phyloP scores from a whole-genome alignment of 2,797 vertebrate genomes.

The Spea hammondii region DNA sequence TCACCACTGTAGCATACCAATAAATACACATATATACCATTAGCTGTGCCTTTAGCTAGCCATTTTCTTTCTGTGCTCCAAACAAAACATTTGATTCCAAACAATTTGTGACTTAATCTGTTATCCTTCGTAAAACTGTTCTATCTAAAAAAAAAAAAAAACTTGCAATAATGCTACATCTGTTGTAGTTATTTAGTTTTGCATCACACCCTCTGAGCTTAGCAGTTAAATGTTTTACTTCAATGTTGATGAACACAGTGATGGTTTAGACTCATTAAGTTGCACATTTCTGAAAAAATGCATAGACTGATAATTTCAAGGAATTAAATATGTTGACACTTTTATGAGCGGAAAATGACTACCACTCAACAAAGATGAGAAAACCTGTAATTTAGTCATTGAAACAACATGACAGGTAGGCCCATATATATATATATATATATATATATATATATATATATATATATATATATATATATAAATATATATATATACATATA shows the following conservation, averaged over 20 bases:
- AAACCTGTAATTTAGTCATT: slow-evolving; percentile 53
- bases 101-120: background rate
- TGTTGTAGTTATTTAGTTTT: background rate
- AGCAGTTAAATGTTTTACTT: slow-evolving; percentile 25
- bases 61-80: too few relatives aligned
- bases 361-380: slow-evolving; percentile 37
- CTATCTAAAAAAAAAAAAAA: background rate
- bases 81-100: background rate
- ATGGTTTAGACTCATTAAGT: slow-evolving; percentile 38
- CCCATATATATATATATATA: slow-evolving; percentile 15
- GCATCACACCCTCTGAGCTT: background rate
- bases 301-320: slow-evolving; percentile 51
- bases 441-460: too few relatives aligned
- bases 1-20: too few relatives aligned
- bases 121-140: background rate
- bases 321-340: slow-evolving; percentile 53
- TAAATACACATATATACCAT: too few relatives aligned
- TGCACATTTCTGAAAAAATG: slow-evolving; percentile 39
- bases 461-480: too few relatives aligned
- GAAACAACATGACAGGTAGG: slow-evolving; percentile 37
- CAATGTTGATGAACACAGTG: slow-evolving; percentile 30
- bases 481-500: slow-evolving; percentile 10
- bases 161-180: background rate
- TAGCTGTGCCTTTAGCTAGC: too few relatives aligned
- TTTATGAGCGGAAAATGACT: slow-evolving; percentile 49